phyloP scores from a whole-genome alignment of 2,113 vertebrate species.

The Todiramphus saurophagus region DNA sequence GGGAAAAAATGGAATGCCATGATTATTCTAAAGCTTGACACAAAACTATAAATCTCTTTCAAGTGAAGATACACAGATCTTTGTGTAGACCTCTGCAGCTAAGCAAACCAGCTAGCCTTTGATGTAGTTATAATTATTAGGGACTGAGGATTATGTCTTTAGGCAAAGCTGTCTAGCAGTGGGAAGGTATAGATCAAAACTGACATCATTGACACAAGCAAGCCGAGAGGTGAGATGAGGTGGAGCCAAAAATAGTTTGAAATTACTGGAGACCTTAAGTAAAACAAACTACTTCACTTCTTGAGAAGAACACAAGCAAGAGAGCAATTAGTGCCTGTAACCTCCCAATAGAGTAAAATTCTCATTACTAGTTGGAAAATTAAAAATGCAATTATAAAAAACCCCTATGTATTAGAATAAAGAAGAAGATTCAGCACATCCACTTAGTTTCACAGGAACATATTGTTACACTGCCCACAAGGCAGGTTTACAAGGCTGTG shows the following conservation, averaged over 20 bases:
- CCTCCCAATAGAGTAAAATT: not conserved
- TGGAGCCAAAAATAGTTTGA: conserved; percentile 49
- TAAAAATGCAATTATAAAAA: not conserved
- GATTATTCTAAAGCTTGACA: conserved; percentile 43
- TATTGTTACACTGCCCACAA: not conserved
- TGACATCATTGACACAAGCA: conserved; percentile 62
- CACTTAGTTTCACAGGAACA: not conserved
- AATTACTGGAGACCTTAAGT: not conserved
- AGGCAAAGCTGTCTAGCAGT: conserved; percentile 67
- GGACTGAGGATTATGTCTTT: conserved; percentile 67
- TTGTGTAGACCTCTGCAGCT: conserved; percentile 53
- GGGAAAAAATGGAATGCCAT: not conserved
- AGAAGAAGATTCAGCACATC: not conserved
- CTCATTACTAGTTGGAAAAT: not conserved
- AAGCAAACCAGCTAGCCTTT: conserved; percentile 71
- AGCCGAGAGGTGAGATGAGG: conserved; percentile 44
- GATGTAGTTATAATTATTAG: conserved; percentile 71
- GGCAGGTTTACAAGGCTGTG: not conserved
- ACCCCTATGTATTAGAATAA: not conserved
- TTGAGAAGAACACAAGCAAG: not conserved
- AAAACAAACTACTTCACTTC: not conserved
- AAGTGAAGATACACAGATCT: conserved; percentile 49
- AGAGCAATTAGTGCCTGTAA: not conserved
- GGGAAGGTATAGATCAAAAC: conserved; percentile 73
- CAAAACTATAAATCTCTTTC: conserved; percentile 60